Base-by-base conservation (phyloP, 2,888 invertebrate genomes). In the Lasiommata megera region DNA sequence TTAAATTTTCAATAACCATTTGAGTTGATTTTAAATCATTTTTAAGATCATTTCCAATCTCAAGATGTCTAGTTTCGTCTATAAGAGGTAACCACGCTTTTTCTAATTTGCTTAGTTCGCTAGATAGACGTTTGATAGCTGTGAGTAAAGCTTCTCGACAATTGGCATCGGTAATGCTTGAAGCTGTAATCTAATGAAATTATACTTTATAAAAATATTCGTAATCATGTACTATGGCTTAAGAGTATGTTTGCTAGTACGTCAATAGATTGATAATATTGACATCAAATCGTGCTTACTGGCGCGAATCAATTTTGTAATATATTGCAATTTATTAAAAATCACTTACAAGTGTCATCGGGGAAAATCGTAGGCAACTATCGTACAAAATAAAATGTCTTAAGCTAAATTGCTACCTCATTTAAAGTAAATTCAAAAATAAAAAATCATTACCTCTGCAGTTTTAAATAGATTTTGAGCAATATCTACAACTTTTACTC, bases 101-200 rank as follows among this genome's bases (percentile, higher is more conserved):
- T 44, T 58, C 43, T 8, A 56, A 37, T 17, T 38, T 31, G 31
- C 34, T 16, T 7, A 50, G 43, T 14, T 50, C 14, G 17, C 51
- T 29, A 17, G 34, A 28, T 17, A 60, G 34, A 16, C 23, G 31
- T n/a, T 79, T 77, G 0, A 75, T 67, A 0, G 83, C 72, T 0
- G 79, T 79, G 0, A 76, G 66, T 1, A 86, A 60, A 0, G 83
- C 79, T 17, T 77, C 78, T 46, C 73, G 80, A 64, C 87, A 85
- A 70, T 76, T 78, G 0, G 79, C 72, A 65, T 84, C 79, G 16
- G 69, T 66, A 54, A 84, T 77, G 0, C 78, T 78, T 0, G 82
- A 74, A 0, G 79, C 78, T 36, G 58, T 61, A 34, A 61, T 53
- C 61, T 61, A 17, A 12, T 36, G 9, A 23, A 37, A 11, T 9